Evolutionary conservation across 2,888 invertebrate genomes (phyloP), one percentile per base, ranked within the genome.

Genomic region (Melinopterus prodromus): DNA sequence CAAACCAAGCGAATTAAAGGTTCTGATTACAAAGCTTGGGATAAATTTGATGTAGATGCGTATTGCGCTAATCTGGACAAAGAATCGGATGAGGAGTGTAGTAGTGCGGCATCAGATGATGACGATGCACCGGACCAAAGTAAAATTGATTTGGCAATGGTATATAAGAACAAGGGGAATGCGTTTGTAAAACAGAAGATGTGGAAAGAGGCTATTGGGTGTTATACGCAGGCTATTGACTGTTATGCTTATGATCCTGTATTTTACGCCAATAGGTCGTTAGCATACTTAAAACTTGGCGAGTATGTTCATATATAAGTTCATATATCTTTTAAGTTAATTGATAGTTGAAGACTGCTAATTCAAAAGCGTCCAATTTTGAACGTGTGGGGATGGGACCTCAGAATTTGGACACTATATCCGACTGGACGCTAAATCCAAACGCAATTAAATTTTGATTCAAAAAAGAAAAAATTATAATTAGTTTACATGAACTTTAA

Each of bases 151-250:
- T 91, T 93, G 86, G 95, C 95, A 0, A 90, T 91, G 70, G 89
- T 92, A 86, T 92, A 94, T 85, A 96, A 96, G 88, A 93, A 94
- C 85, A 91, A 93, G 89, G 99, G 99, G 16, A 99, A 99, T 88
- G 90, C 90, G 83, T 93, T 92, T 87, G 97, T 98, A 16, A 94
- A 94, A 85, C 88, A 91, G 69, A 92, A 94, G 84, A 93, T 97
- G 86, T 99, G 96, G 93, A 92, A 93, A 35, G 94, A 95, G 83
- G 99, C 99, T 0, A 94, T 98, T 80, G 89, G 92, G 6, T 95
- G 95, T 87, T 99, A 99, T 88, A 94, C 94, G 71, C 93, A 94
- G 87, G 99, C 99, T 0, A 97, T 99, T 70, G 93, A 95, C 80
- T 89, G 94, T 79, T 96, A 96, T 85, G 92, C 94, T 7, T 92